A percentile compares a stretch with the other conserved stretches of the same genome.
phyloP scores from a whole-genome alignment of 2,888 invertebrate genomes.

The Drosophila paranaensis region DNA sequence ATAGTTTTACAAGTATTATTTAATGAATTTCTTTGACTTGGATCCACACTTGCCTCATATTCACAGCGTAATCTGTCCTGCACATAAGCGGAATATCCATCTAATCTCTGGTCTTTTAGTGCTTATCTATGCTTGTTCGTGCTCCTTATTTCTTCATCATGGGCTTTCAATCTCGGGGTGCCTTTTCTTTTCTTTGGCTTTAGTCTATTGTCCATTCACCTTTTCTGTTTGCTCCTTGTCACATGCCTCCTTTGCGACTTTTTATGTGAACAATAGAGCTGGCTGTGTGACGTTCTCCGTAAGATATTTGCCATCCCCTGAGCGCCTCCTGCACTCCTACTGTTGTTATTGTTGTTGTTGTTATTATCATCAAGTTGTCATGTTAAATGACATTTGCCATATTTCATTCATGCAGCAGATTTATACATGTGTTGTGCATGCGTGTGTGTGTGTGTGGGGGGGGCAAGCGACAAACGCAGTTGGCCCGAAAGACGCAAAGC shows the following conservation, averaged over 20 bases:
- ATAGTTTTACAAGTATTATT: background rate
- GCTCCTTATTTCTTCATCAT: background rate
- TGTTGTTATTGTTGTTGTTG: conserved; percentile 72
- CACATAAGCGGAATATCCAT: background rate
- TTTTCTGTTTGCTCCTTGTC: conserved; percentile 47
- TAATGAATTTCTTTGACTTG: background rate
- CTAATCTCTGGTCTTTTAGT: conserved; percentile 18
- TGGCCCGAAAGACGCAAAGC: conserved; percentile 33
- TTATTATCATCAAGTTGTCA: conserved; percentile 82
- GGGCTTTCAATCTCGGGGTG: conserved; percentile 30
- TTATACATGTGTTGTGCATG: conserved; percentile 22
- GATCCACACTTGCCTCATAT: background rate
- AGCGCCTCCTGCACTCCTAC: conserved; percentile 12
- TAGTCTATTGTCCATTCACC: conserved; percentile 52
- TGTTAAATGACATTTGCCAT: conserved; percentile 82
- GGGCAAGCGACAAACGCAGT: conserved; percentile 28
- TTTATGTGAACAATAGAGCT: conserved; percentile 31
- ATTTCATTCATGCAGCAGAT: conserved; percentile 71
- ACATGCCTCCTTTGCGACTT: conserved; percentile 1
- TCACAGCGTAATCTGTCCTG: background rate
- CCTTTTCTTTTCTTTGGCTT: conserved; percentile 25
- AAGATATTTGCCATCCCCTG: conserved; percentile 25
- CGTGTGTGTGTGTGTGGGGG: conserved; percentile 19
- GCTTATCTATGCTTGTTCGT: conserved; percentile 12
- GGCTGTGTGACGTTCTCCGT: conserved; percentile 22